These are phyloP conservation scores for Platysteira castanea DNA, from an alignment of 2,113 vertebrate species.

Conservation along the genomic window DNA sequence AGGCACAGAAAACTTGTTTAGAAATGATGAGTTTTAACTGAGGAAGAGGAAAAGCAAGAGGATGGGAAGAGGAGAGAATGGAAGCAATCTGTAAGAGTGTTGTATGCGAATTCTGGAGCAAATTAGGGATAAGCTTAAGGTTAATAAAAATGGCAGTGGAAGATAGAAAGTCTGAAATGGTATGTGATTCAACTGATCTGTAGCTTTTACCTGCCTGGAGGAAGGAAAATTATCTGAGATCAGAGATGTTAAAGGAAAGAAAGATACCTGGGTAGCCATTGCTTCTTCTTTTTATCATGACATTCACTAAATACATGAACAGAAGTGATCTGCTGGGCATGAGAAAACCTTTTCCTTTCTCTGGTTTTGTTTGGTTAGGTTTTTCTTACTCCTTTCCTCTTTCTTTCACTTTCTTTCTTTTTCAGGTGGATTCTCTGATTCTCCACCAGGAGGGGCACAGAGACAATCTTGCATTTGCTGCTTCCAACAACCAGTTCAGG, in stretches of 20 bases:
- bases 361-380: neutral
- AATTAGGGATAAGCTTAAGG: neutral
- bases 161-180: neutral
- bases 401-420: neutral
- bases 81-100: neutral
- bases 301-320: neutral
- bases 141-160: neutral
- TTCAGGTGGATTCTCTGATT: neutral
- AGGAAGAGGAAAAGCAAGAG: neutral
- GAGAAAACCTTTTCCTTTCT: neutral
- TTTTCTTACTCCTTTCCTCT: neutral
- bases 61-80: too few species aligned
- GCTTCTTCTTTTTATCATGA: neutral
- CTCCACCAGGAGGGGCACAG: neutral
- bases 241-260: neutral
- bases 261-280: neutral
- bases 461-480: neutral
- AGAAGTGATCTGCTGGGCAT: neutral
- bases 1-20: neutral
- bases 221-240: neutral
- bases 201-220: neutral
- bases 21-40: neutral
- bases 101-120: neutral
- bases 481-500: neutral
- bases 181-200: neutral